Base-by-base conservation (phyloP, 1,140 invertebrate species). In the Papilio dardanus region DNA sequence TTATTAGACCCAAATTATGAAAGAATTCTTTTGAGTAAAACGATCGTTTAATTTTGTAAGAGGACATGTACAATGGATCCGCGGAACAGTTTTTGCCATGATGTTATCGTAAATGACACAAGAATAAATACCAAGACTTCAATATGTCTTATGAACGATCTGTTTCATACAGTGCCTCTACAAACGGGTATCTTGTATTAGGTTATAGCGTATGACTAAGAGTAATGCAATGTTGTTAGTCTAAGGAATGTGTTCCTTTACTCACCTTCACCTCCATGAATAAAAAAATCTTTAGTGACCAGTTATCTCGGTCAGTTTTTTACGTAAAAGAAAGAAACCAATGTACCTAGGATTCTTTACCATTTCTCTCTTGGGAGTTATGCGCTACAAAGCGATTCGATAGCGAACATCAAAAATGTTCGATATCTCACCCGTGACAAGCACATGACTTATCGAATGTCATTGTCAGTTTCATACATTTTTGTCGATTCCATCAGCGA, bases 211-310 rank as follows among this genome's bases (percentile, higher is more conserved):
- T 19, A 68, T 68, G 66, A 68, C 66, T 33, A 37, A 68, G 30
- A 33, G 66, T 35, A 35, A 35, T 21, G 33, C 66, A 68, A 68
- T 68, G 66, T n/a, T n/a, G n/a, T 21, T 68, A 19, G 10, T 35
- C n/a, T 19, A 68, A 35, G 33, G 31, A 37, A 68, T 68, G 66
- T 37, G 30, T 21, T 35, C 30, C 19, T 19, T 35, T 21, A 19
- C n/a, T 35, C 10, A 68, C 16, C 66, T 68, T 37, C 33, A 37
- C 33, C 19, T 19, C n/a, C 6, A 21, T 21, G n/a, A 33, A 19
- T 33, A 12, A 68, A 68, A 68, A 68, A 68, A 68, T 19, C n/a
- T 68, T 37, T 68, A 37, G 65, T 35, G 35, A 19, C 16, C 7
- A 35, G 8, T 35, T 31, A n/a, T 67, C 28, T 67, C n/a, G 28